phyloP scores from a whole-genome alignment of 2,113 vertebrate species.

The Centropristis striata region DNA sequence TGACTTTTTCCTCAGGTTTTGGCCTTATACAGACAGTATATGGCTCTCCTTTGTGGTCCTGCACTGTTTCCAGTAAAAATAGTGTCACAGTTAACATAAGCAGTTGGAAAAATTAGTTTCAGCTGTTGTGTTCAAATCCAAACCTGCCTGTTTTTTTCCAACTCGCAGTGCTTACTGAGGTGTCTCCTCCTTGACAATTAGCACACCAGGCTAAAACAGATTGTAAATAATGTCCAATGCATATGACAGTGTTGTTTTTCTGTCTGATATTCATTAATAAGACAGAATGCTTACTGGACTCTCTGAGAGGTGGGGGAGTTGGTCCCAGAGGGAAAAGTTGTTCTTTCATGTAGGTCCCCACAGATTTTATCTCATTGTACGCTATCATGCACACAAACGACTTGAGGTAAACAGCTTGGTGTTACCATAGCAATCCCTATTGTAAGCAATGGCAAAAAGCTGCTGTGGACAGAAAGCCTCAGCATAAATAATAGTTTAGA shows the following conservation, averaged over 20 bases:
- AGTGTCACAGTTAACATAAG: constrained; percentile 84
- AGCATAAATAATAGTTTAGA: constrained; percentile 76
- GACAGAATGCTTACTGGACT: constrained; percentile 81
- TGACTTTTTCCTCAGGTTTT: constrained; percentile 82
- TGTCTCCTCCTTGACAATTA: constrained; percentile 82
- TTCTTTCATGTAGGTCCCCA: constrained; percentile 86
- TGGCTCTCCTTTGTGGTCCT: constrained; percentile 67
- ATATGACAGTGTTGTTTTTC: constrained; percentile 85
- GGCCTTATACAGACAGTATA: constrained; percentile 86
- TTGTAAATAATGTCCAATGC: constrained; percentile 77
- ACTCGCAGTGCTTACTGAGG: constrained; percentile 72
- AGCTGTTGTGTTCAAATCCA: constrained; percentile 77
- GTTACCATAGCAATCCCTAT: constrained; percentile 87
- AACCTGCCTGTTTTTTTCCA: constrained; percentile 62
- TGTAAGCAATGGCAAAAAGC: constrained; percentile 78
- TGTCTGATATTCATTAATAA: constrained; percentile 85
- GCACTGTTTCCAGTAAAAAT: constrained; percentile 85
- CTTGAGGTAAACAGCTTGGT: constrained; percentile 85
- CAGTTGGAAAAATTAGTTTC: constrained; percentile 85
- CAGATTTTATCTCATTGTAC: constrained; percentile 85
- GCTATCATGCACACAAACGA: constrained; percentile 86
- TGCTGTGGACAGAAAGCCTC: constrained; percentile 69
- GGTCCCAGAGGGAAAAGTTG: constrained; percentile 80
- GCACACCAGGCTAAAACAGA: constrained; percentile 78
- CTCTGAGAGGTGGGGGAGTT: constrained; percentile 69